Evolutionary conservation across 2,113 vertebrate species (phyloP), one percentile per base, ranked within the genome.

Genomic region (Phalacrocorax brasilianus): DNA sequence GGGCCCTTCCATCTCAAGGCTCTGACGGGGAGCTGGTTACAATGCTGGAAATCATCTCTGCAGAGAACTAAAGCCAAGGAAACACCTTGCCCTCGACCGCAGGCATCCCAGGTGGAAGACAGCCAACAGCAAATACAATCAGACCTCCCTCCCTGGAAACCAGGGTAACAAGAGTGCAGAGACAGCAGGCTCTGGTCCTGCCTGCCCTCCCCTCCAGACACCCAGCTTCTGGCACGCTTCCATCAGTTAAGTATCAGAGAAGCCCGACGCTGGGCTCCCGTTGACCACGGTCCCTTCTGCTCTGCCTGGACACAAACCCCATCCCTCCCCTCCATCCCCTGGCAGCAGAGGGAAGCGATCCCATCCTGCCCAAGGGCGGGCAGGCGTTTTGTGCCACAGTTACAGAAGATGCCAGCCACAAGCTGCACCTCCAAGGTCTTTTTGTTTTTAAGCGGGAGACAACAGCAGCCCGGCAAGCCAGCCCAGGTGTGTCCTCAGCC

Each of bases 311-410:
- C 1, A 26, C 80, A 10, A 26, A 0, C 3, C 35, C 47, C 92
- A 7, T n/a, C 50, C 4, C 40, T 28, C 8, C 32, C 38, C 35
- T 42, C 33, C 35, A 2, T 23, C 5, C 49, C 71, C 27, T 0
- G 0, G 66, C 56, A 32, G 84, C 2, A 0, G 71, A 66, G 62
- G 72, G 67, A 10, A 45, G 63, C 0, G 1, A 82, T 17, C 66
- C 83, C 67, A 0, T 4, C 52, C 55, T 33, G 45, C 59, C 3
- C 0, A 14, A 27, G 61, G 72, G 9, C 0, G 8, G 40, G 30
- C 40, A 40, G 28, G 26, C 0, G 0, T 6, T 33, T 4, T 0
- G 2, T 8, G 28, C 24, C 5, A 0, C 0, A 14, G 2, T 10
- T 20, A 8, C 32, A 23, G 61, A 11, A 5, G 12, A 2, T 9